Conservation (phyloP, 2,888 invertebrate species). For the Anagyrus pseudococci region DNA sequence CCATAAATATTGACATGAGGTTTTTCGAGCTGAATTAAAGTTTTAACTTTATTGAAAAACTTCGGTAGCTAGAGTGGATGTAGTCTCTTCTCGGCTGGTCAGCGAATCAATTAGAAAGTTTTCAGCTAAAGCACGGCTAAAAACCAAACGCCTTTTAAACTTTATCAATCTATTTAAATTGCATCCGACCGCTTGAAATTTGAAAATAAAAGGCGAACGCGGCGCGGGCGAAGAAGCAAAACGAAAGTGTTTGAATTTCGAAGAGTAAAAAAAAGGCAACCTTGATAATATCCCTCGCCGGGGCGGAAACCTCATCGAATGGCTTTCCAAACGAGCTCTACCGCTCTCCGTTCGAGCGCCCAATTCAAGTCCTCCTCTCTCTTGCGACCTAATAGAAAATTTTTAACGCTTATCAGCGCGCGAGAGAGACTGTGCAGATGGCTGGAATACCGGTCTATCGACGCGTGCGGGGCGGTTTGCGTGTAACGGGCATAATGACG, state of each 20-base stretch:
- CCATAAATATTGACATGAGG: too few relatives aligned
- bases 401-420: neutral
- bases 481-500: constrained; percentile 32
- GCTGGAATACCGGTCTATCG: constrained; percentile 6
- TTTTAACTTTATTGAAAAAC: neutral
- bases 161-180: neutral
- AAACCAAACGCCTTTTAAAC: neutral
- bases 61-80: neutral
- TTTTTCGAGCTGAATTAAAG: neutral
- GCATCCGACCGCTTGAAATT: neutral
- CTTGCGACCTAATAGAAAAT: constrained; percentile 7
- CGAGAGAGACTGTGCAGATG: too few relatives aligned
- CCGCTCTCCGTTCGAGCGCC: too few relatives aligned
- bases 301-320: too few relatives aligned
- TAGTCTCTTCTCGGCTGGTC: neutral
- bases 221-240: too few relatives aligned
- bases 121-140: too few relatives aligned
- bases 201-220: neutral
- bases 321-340: too few relatives aligned
- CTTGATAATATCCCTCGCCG: too few relatives aligned
- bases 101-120: neutral
- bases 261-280: too few relatives aligned
- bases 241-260: too few relatives aligned
- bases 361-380: too few relatives aligned
- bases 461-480: constrained; percentile 23